Percentiles rank a stretch among this genome's conserved stretches.
Conservation (phyloP, 2,888 invertebrate species). For the Calliopum simillimum region DNA sequence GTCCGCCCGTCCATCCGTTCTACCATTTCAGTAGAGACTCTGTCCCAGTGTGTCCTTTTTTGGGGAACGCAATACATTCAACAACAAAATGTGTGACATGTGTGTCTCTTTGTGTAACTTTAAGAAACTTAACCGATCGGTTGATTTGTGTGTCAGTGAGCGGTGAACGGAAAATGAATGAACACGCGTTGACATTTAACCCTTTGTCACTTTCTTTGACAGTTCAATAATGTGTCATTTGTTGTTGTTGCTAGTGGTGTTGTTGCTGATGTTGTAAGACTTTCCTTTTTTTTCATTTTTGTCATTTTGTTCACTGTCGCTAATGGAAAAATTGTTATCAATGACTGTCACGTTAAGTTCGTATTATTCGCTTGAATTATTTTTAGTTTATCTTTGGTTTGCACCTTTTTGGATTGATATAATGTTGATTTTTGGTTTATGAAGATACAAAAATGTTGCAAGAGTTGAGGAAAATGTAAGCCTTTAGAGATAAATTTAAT, state of each 20-base stretch:
- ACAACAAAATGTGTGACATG: slow-evolving; percentile 15
- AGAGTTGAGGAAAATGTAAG: too few relatives aligned
- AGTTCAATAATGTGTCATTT: slow-evolving; percentile 61
- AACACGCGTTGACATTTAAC: slow-evolving; percentile 53
- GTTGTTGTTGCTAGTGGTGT: slow-evolving; percentile 28
- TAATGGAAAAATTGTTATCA: slow-evolving; percentile 35
- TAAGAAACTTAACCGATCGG: background rate
- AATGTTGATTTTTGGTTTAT: background rate
- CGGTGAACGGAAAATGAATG: slow-evolving; percentile 19
- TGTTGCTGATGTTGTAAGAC: background rate
- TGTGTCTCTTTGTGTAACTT: background rate
- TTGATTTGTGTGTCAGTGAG: slow-evolving; percentile 2
- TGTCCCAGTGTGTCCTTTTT: slow-evolving; percentile 3
- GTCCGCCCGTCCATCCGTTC: background rate
- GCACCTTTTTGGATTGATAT: slow-evolving; percentile 35
- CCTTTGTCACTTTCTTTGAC: slow-evolving; percentile 60
- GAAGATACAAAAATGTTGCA: too few relatives aligned
- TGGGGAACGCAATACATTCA: background rate
- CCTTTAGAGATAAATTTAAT: too few relatives aligned
- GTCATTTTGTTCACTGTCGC: slow-evolving; percentile 38
- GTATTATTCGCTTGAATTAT: slow-evolving; percentile 59
- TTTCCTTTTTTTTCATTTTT: background rate
- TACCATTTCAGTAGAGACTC: background rate
- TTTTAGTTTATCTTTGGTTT: slow-evolving; percentile 50
- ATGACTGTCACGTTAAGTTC: slow-evolving; percentile 59